Evolutionary conservation across 2,888 invertebrate genomes (phyloP).

Genomic region (Chloroclysta siterata): DNA sequence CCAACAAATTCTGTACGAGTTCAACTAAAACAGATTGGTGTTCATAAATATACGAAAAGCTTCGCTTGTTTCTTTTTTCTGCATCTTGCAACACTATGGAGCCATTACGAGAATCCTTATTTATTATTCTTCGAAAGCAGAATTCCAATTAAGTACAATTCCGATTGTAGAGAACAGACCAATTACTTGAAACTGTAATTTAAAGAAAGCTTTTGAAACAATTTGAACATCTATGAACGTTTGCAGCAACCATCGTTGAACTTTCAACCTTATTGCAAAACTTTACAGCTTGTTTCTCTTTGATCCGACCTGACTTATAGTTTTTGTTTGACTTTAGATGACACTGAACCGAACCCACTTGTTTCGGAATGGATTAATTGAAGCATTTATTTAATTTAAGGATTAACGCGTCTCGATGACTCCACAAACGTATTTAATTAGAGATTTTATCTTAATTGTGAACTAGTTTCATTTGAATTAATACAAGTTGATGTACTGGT

Average conservation of each 20-base stretch:
- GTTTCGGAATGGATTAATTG: conserved; percentile 53
- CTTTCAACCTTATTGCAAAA: conserved; percentile 14
- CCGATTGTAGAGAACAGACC: conserved; percentile 35
- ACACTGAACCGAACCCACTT: conserved; percentile 36
- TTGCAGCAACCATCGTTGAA: neutral
- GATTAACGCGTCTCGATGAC: conserved; percentile 42
- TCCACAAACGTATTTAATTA: conserved; percentile 20
- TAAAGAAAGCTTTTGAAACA: conserved; percentile 40
- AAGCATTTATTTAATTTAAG: conserved; percentile 59
- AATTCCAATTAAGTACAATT: conserved; percentile 43
- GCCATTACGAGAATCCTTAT: conserved; percentile 28
- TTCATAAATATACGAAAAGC: neutral
- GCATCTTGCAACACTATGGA: conserved; percentile 6
- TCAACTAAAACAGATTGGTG: neutral
- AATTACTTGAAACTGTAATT: conserved; percentile 43
- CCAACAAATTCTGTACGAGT: neutral
- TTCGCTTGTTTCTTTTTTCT: neutral
- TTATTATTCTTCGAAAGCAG: conserved; percentile 30
- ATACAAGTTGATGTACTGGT: neutral
- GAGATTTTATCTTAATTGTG: conserved; percentile 28
- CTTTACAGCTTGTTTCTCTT: conserved; percentile 3
- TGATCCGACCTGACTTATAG: conserved; percentile 8
- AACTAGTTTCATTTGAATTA: conserved; percentile 10
- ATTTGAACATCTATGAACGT: conserved; percentile 27
- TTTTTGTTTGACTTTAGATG: conserved; percentile 26